A percentile compares a stretch with the other conserved stretches of the same genome.
Conservation (phyloP, 2,888 invertebrate genomes). For the Tetropium fuscum region DNA sequence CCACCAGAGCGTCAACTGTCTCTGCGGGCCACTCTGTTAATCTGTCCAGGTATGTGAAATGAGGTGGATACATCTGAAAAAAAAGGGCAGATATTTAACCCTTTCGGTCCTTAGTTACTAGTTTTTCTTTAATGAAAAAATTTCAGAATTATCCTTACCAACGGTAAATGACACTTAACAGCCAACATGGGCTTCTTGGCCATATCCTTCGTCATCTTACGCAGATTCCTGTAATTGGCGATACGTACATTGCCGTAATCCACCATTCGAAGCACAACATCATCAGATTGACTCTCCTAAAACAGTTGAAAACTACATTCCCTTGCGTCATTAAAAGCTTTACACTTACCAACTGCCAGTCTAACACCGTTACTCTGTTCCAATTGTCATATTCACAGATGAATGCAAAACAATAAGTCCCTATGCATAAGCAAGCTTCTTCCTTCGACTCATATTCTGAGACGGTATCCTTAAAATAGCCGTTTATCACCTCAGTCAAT, state of each 20-base stretch:
- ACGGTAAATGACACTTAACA: conserved; percentile 49
- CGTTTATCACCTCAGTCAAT: conserved; percentile 37
- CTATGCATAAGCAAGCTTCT: conserved; percentile 42
- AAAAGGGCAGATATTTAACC: conserved; percentile 2
- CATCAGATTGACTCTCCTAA: conserved; percentile 40
- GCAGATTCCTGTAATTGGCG: conserved; percentile 42
- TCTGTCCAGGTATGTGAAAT: conserved; percentile 38
- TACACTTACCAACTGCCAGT: conserved; percentile 46
- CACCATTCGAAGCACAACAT: conserved; percentile 46
- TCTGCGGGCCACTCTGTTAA: conserved; percentile 44
- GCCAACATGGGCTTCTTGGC: conserved; percentile 47
- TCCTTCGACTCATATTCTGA: conserved; percentile 38
- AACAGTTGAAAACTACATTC: conserved; percentile 13
- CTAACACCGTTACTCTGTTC: conserved; percentile 47
- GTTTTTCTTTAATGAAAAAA: too few species aligned
- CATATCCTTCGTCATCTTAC: conserved; percentile 41
- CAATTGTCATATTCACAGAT: conserved; percentile 39
- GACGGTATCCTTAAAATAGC: conserved; percentile 29
- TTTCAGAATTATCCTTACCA: conserved; percentile 37
- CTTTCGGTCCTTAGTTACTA: too few species aligned
- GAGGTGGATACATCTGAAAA: conserved; percentile 50
- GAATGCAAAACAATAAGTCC: conserved; percentile 46
- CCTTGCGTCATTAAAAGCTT: neutral
- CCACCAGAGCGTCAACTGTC: conserved; percentile 40
- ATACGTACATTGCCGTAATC: conserved; percentile 49